Evolutionary conservation across 2,888 invertebrate species (phyloP).

Genomic region (Eumacrocentrus americanus): DNA sequence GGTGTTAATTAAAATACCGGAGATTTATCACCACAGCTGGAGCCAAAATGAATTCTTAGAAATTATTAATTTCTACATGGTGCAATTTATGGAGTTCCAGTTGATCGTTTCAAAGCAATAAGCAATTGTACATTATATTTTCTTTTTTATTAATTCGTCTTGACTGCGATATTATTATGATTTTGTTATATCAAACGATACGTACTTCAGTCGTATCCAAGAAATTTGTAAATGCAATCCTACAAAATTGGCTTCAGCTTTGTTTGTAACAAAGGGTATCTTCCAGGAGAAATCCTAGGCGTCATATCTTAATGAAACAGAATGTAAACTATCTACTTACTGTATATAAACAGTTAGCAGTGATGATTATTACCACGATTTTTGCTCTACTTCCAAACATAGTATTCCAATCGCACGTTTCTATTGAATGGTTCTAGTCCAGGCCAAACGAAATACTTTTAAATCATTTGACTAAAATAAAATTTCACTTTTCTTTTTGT

Average conservation of each 20-base stretch:
- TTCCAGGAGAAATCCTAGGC: not conserved
- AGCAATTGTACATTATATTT: not conserved
- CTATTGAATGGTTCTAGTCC: conserved; percentile 11
- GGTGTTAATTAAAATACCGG: not conserved
- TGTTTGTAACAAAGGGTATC: not conserved
- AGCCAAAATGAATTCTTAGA: not conserved
- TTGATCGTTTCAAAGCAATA: not conserved
- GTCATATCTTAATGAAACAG: not conserved
- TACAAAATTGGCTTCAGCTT: not conserved
- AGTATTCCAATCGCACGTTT: conserved; percentile 6
- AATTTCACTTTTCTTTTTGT: too few species aligned
- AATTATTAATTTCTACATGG: conserved; percentile 9
- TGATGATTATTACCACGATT: not conserved
- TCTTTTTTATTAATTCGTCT: too few species aligned
- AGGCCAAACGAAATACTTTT: conserved; percentile 3
- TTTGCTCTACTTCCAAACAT: conserved; percentile 1
- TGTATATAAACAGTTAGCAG: not conserved
- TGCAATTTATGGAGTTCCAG: not conserved
- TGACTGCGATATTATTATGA: too few species aligned
- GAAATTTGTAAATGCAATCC: not conserved
- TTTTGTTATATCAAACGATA: not conserved
- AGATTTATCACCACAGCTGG: not conserved
- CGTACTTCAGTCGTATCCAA: not conserved
- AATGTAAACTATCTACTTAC: not conserved
- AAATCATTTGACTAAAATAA: too few species aligned